phyloP scores from a whole-genome alignment of 2,113 vertebrate genomes.

The Tupaia chinensis region DNA sequence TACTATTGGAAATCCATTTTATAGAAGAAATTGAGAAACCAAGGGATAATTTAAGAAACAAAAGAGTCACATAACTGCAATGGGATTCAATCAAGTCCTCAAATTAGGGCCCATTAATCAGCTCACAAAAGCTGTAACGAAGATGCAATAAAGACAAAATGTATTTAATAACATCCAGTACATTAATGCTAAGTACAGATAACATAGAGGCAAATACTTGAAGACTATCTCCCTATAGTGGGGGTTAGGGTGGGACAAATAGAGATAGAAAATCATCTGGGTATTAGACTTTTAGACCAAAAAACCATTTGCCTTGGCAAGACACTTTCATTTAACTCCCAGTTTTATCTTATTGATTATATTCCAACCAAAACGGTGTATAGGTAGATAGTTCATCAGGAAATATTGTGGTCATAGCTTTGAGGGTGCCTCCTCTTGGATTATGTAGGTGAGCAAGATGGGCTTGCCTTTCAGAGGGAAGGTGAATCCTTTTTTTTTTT shows the following conservation, averaged over 20 bases:
- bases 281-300: not conserved
- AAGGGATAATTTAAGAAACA: not conserved
- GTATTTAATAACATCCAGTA: not conserved
- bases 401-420: not conserved
- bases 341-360: conserved; percentile 1
- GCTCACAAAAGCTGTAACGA: not conserved
- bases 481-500: not conserved
- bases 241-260: not conserved
- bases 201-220: not conserved
- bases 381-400: not conserved
- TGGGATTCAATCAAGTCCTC: not conserved
- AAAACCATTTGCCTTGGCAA: conserved; percentile 5
- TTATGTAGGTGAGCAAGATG: not conserved
- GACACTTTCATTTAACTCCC: conserved; percentile 13
- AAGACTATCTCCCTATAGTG: not conserved
- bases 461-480: not conserved
- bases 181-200: not conserved
- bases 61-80: not conserved
- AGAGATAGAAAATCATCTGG: not conserved
- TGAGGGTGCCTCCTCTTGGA: not conserved
- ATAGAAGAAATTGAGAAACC: conserved; percentile 9
- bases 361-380: conserved; percentile 3
- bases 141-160: not conserved
- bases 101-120: not conserved
- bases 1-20: not conserved